Percentiles rank a stretch among this genome's conserved stretches.
Conservation (phyloP, 1,140 invertebrate genomes). For the Camponotus floridanus region DNA sequence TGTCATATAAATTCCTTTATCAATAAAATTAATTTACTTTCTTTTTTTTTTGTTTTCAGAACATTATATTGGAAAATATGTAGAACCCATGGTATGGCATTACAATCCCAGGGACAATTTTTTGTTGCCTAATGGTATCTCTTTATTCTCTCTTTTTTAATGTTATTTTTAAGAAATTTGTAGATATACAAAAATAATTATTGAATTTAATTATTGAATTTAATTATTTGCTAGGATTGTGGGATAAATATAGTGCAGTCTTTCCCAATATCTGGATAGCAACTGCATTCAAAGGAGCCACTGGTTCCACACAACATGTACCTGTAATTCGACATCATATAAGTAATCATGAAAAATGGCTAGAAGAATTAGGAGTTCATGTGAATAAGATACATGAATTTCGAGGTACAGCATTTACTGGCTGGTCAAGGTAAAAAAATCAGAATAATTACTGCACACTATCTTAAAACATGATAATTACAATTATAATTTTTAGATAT, state of each 20-base stretch:
- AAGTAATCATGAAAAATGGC: slow-evolving; percentile 90
- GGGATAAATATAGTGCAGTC: slow-evolving; percentile 93
- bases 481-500: slow-evolving; percentile 88
- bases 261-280: slow-evolving; percentile 98
- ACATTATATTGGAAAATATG: slow-evolving; percentile 90
- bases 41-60: slow-evolving; percentile 82
- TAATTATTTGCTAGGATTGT: slow-evolving; percentile 85
- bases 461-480: not conserved
- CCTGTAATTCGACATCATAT: slow-evolving; percentile 89
- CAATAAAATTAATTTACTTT: slow-evolving; percentile 50
- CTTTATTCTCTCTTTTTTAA: slow-evolving; percentile 15
- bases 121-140: slow-evolving; percentile 83
- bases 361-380: slow-evolving; percentile 86
- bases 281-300: slow-evolving; percentile 96
- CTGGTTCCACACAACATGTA: slow-evolving; percentile 92
- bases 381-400: slow-evolving; percentile 87
- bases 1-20: slow-evolving; percentile 33
- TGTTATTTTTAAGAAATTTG: slow-evolving; percentile 4
- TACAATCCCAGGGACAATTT: slow-evolving; percentile 86
- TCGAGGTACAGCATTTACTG: slow-evolving; percentile 90
- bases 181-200: slow-evolving; percentile 19
- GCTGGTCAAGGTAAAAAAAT: slow-evolving; percentile 90
- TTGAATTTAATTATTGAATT: not conserved
- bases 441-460: not conserved
- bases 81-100: slow-evolving; percentile 96